These are phyloP conservation scores for Muscidifurax raptorellus DNA, from an alignment of 1,140 invertebrate species.

Conservation along the genomic window DNA sequence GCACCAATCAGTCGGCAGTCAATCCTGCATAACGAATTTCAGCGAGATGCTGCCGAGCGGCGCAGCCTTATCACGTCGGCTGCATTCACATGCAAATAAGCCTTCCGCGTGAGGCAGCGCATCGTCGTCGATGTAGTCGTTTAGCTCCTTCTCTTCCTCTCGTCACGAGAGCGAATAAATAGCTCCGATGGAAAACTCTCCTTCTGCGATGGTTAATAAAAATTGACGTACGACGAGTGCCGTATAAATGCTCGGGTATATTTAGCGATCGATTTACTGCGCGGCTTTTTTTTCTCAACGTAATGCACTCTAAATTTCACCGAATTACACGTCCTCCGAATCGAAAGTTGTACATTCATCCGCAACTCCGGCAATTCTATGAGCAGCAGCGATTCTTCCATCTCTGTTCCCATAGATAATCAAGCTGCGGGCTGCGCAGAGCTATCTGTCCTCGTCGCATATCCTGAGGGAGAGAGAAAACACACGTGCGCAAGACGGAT, in stretches of 20 bases:
- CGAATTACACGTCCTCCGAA: not conserved
- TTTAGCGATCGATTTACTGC: not conserved
- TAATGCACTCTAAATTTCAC: not conserved
- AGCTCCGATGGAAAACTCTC: not conserved
- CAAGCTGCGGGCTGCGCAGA: not conserved
- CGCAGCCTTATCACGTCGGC: conserved; percentile 21
- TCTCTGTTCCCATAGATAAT: conserved; percentile 16
- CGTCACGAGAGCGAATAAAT: not conserved
- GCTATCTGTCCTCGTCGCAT: conserved; percentile 9
- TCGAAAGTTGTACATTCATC: not conserved
- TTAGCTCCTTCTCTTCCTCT: not conserved
- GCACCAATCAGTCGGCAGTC: conserved; percentile 44
- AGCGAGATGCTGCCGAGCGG: conserved; percentile 17
- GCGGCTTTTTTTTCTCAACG: no score
- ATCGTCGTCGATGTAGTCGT: conserved; percentile 6
- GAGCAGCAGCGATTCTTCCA: not conserved
- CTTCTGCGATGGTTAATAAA: not conserved
- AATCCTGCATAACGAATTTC: conserved; percentile 43
- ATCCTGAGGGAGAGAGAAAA: not conserved
- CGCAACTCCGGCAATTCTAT: not conserved
- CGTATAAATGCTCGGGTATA: not conserved
- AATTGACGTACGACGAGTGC: not conserved
- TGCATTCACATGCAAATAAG: conserved; percentile 49
- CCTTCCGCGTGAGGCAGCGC: not conserved
- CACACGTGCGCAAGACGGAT: not conserved